A percentile compares a stretch with the other conserved stretches of the same genome.
Conservation (phyloP, 1,140 invertebrate species). For the Drosophila tani region DNA sequence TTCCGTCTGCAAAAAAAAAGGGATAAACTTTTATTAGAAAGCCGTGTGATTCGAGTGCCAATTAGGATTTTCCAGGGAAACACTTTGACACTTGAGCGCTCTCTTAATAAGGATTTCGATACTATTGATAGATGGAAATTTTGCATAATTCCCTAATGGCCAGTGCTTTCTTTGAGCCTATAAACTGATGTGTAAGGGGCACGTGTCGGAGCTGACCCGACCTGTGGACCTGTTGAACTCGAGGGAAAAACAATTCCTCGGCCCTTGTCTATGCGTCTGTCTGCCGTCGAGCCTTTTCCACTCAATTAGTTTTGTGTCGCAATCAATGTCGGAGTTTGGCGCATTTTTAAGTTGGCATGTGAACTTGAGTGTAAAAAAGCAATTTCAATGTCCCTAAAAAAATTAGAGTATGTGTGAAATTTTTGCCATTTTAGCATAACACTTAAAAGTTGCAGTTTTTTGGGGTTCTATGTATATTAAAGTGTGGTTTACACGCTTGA, state of each 20-base stretch:
- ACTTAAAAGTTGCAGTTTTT: not conserved
- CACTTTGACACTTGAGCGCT: not conserved
- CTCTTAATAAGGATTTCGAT: not conserved
- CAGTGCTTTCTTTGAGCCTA: conserved; percentile 5
- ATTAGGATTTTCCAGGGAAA: conserved; percentile 9
- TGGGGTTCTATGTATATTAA: not conserved
- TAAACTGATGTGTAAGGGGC: conserved; percentile 11
- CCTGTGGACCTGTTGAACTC: conserved; percentile 18
- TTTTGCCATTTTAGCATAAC: not conserved
- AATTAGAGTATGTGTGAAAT: not conserved
- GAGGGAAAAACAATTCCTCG: conserved; percentile 25
- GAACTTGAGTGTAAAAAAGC: conserved; percentile 36
- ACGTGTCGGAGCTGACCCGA: conserved; percentile 15
- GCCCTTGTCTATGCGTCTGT: conserved; percentile 10
- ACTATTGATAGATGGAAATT: not conserved
- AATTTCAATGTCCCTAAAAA: conserved; percentile 33
- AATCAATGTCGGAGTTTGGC: conserved; percentile 59
- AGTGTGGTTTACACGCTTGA: too few species aligned
- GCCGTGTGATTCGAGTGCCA: not conserved
- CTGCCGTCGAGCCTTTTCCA: conserved; percentile 50
- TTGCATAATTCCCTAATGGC: conserved; percentile 20
- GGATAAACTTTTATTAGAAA: conserved; percentile 1
- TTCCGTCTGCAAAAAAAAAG: conserved; percentile 68
- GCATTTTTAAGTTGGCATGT: conserved; percentile 42
- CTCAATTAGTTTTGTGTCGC: conserved; percentile 72